Base-by-base conservation (phyloP, 2,888 invertebrate species). In the Cataglyphis cursor region DNA sequence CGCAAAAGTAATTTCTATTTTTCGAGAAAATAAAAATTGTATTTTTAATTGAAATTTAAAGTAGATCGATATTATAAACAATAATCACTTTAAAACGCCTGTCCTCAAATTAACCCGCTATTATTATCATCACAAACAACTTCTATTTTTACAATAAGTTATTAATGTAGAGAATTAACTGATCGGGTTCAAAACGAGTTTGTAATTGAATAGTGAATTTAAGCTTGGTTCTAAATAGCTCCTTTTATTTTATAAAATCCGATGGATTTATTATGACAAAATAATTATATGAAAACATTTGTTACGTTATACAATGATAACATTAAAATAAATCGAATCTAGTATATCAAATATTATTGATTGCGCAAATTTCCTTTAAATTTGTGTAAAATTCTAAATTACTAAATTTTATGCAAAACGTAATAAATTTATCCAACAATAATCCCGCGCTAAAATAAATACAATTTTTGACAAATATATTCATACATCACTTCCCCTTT, bases 71-170 rank as follows among this genome's bases (percentile, higher is more conserved):
- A 24, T 38, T 59, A 5, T 35, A 10, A 15, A 31, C 8, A 9
- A 41, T 10, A 62, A 64, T 41, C n/a, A 18, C n/a, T 73, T 73
- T 54, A 15, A 74, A 44, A 61, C 24, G 5, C n/a, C 1, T 3
- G 21, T 64, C 2, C 28, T 28, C 48, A 44, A 44, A 21, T 75
- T 75, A 48, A 73, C 1, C 2, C n/a, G 5, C 3, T 15, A 21
- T 21, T 0, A 62, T 48, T 21, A 74, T 35, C 35, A 35, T 35
- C 35, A 3, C 18, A 64, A 44, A 35, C 44, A 75, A 31, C 12
- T 64, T 44, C 15, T 18, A 73, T 21, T 64, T 75, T 75, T 64
- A 21, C 48, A 48, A 75, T 65, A 64, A 74, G n/a, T 74, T 44
- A 44, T 74, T 74, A 62, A 74, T 62, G 64, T 62, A n/a, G 41